Evolutionary conservation across 2,113 vertebrate genomes (phyloP).

Genomic region (Spilogale gracilis): DNA sequence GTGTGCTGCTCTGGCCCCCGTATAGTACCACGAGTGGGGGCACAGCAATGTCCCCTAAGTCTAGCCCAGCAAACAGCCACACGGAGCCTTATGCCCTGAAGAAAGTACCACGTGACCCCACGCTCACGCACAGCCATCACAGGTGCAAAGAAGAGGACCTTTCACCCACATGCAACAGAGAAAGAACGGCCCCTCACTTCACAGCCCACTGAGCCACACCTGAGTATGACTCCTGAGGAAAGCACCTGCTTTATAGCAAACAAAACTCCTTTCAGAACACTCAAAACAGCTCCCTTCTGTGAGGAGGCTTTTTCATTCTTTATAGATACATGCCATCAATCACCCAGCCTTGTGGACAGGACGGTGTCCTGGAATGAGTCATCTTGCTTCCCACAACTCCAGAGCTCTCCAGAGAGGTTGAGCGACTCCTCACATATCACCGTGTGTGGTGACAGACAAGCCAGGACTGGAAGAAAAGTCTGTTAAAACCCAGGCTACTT

Average conservation of each 20-base stretch:
- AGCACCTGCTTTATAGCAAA: neutral
- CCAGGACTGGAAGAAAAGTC: neutral
- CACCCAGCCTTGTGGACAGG: neutral
- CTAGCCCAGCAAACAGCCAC: neutral
- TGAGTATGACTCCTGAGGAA: neutral
- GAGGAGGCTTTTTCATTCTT: neutral
- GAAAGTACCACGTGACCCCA: neutral
- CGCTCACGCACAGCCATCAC: neutral
- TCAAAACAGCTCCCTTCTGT: neutral
- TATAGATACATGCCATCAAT: neutral
- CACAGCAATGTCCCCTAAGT: neutral
- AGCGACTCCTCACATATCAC: neutral
- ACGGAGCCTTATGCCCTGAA: neutral
- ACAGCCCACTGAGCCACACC: neutral
- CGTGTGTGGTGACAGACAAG: neutral
- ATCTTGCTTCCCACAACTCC: neutral
- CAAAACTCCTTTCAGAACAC: neutral
- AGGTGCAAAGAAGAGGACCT: neutral
- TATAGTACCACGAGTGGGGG: neutral
- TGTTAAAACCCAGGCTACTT: neutral
- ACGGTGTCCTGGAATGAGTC: accelerated
- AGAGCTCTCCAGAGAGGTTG: neutral
- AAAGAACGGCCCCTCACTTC: neutral
- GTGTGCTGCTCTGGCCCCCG: neutral
- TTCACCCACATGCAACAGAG: neutral